These are phyloP conservation scores for Alethe diademata DNA, from an alignment of 2,113 vertebrate genomes.

Conservation along the genomic window DNA sequence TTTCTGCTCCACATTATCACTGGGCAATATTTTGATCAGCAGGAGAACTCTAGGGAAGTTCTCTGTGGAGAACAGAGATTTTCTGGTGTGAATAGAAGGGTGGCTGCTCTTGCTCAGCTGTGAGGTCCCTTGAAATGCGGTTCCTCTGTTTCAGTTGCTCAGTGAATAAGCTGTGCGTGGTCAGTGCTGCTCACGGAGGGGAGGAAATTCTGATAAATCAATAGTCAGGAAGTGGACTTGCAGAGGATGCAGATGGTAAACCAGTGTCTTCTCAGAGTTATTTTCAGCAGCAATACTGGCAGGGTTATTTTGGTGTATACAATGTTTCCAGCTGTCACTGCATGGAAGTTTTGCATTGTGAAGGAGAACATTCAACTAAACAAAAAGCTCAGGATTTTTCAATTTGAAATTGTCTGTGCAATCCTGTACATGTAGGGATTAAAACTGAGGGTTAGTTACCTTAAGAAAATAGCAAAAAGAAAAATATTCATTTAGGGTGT, in stretches of 20 bases:
- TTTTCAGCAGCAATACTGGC: neutral
- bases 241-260: neutral
- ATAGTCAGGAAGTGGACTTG: neutral
- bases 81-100: neutral
- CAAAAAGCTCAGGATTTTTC: neutral
- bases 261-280: neutral
- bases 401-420: neutral
- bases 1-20: conserved; percentile 5
- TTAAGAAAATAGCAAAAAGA: neutral
- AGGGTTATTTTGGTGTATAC: accelerated
- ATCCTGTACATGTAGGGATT: neutral
- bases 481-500: neutral
- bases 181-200: neutral
- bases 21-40: neutral
- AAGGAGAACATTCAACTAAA: neutral
- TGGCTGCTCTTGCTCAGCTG: neutral
- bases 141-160: neutral
- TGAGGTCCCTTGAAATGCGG: neutral
- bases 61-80: neutral
- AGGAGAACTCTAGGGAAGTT: neutral
- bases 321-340: neutral
- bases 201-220: neutral
- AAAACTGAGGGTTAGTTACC: neutral
- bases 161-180: neutral
- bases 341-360: neutral